Conservation (phyloP, 2,888 invertebrate species). For the Tipula vernalis region DNA sequence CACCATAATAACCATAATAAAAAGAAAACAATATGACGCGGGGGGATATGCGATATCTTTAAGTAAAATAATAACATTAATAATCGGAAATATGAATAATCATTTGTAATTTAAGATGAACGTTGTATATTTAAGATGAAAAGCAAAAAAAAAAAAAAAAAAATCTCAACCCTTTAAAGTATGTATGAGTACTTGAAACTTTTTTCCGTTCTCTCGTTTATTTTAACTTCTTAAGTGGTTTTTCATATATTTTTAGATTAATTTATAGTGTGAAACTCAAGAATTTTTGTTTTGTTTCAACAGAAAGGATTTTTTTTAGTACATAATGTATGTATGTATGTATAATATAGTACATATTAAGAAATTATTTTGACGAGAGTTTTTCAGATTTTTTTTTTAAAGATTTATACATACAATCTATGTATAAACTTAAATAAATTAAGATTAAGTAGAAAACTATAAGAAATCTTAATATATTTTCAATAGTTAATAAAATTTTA, state of each 20-base stretch:
- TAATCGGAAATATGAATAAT: conserved; percentile 4
- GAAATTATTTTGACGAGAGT: neutral
- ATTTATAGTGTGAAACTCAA: neutral
- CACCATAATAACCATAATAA: neutral
- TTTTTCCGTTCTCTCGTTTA: neutral
- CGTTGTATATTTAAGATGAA: neutral
- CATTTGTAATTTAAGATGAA: neutral
- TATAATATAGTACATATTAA: neutral
- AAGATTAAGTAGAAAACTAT: neutral
- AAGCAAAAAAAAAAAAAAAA: neutral
- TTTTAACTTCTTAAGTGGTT: neutral
- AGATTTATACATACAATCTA: neutral
- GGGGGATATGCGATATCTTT: neutral
- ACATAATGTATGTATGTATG: neutral
- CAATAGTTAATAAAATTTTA: neutral
- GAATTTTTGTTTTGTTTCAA: neutral
- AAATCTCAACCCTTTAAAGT: neutral
- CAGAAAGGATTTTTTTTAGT: neutral
- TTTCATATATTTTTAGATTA: neutral
- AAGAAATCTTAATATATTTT: neutral
- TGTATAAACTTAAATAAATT: neutral
- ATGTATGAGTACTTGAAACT: neutral
- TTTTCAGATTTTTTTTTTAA: neutral
- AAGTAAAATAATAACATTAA: conserved; percentile 4
- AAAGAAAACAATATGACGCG: neutral